Evolutionary conservation across 1,140 invertebrate species (phyloP).

Genomic region (Drosophila nigrodunni): DNA sequence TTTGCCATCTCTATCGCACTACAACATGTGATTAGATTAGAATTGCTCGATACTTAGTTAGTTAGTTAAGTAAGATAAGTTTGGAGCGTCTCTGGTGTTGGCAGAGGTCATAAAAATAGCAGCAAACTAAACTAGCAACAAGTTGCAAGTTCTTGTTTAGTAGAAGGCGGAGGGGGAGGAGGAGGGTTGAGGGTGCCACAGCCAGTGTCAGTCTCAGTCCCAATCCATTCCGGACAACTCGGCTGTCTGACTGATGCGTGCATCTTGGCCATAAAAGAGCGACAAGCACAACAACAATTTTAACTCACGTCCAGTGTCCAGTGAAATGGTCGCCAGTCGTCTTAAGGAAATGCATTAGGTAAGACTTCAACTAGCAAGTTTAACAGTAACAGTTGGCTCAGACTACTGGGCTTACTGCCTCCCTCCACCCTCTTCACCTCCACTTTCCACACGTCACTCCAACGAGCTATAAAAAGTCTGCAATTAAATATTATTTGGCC

Average conservation of each 20-base stretch:
- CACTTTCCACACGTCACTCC: slow-evolving; percentile 19
- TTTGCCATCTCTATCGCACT: neutral
- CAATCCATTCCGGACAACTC: neutral
- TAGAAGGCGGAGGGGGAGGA: slow-evolving; percentile 6
- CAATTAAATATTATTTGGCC: slow-evolving; percentile 28
- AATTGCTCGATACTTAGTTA: slow-evolving; percentile 70
- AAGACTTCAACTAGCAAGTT: slow-evolving; percentile 51
- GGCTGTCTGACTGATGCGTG: slow-evolving; percentile 76
- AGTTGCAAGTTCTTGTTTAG: neutral
- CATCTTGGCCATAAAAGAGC: slow-evolving; percentile 78
- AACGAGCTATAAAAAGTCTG: slow-evolving; percentile 19
- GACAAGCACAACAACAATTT: slow-evolving; percentile 66
- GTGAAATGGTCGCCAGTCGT: slow-evolving; percentile 63
- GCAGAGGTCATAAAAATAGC: slow-evolving; percentile 63
- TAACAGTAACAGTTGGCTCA: slow-evolving; percentile 64
- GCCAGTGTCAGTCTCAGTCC: neutral
- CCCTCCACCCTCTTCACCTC: neutral
- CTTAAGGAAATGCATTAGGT: slow-evolving; percentile 81
- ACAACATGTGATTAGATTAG: slow-evolving; percentile 69
- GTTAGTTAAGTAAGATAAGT: slow-evolving; percentile 66
- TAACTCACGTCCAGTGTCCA: slow-evolving; percentile 64
- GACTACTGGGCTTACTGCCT: neutral
- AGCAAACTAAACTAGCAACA: slow-evolving; percentile 18
- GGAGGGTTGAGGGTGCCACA: slow-evolving; percentile 32
- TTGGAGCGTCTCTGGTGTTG: slow-evolving; percentile 54